Percentiles rank a stretch among this genome's conserved stretches.
Evolutionary conservation across 2,113 vertebrate species (phyloP).

Genomic region (Brachyhypopomus gauderio): DNA sequence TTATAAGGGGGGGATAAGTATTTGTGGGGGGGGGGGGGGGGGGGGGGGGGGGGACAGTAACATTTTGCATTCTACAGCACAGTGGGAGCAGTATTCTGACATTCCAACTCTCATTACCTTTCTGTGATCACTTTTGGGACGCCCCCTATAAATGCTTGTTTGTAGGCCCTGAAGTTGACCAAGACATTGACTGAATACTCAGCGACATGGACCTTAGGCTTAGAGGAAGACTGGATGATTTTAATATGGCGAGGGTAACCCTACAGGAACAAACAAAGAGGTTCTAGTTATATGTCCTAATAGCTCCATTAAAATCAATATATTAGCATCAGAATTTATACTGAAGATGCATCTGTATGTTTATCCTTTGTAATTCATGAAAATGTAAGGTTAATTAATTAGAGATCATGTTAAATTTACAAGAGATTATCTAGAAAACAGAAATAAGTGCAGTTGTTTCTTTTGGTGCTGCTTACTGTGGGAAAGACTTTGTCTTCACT

Average conservation of each 20-base stretch:
- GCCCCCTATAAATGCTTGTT: conserved; percentile 83
- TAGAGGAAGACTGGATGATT: background rate
- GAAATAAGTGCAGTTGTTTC: background rate
- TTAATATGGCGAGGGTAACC: conserved; percentile 20
- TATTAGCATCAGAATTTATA: background rate
- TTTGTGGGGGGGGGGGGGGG: no score
- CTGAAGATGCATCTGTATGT: background rate
- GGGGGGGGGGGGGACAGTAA: background rate
- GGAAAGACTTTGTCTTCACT: conserved; percentile 59
- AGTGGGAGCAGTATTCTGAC: background rate
- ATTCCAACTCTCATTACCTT: conserved; percentile 66
- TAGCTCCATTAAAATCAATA: background rate
- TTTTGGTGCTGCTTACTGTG: conserved; percentile 54
- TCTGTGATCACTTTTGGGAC: conserved; percentile 76
- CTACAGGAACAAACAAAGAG: background rate
- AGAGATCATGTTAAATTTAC: background rate
- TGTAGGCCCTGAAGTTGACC: conserved; percentile 58
- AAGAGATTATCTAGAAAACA: background rate
- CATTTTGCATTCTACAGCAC: background rate
- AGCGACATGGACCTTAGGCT: background rate
- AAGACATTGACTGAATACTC: conserved; percentile 18
- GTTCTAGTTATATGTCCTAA: background rate
- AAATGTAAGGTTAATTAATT: no score
- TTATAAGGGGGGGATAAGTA: no score
- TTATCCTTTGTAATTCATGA: no score